These are phyloP conservation scores for Lycorma delicatula DNA, from an alignment of 1,140 invertebrate species.

Conservation along the genomic window DNA sequence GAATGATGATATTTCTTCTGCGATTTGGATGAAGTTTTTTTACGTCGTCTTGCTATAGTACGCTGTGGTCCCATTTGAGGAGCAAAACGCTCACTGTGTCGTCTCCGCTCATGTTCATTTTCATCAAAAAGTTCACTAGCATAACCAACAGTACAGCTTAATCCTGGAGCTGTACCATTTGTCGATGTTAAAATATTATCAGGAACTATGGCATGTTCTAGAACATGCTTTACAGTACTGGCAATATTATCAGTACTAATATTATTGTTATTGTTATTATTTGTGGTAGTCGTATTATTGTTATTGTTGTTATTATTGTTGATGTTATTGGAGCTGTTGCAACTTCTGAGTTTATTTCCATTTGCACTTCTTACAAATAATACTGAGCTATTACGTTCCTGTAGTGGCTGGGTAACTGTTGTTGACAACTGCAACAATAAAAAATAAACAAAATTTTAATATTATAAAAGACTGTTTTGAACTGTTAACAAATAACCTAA, in stretches of 20 bases:
- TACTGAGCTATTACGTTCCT: slow-evolving; percentile 39
- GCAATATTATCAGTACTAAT: no score
- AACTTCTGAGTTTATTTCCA: no score
- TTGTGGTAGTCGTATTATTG: slow-evolving; percentile 36
- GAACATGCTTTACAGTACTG: slow-evolving; percentile 4
- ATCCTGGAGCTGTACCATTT: no score
- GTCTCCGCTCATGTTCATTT: slow-evolving; percentile 41
- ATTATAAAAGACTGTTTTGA: no score
- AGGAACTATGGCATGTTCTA: no score
- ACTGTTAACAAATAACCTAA: no score
- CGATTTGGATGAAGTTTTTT: no score
- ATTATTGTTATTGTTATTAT: slow-evolving; percentile 39
- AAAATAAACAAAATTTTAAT: background rate
- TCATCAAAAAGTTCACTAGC: slow-evolving; percentile 32
- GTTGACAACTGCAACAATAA: background rate
- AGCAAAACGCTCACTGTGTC: slow-evolving; percentile 47
- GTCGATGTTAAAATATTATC: no score
- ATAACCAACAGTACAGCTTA: slow-evolving; percentile 11
- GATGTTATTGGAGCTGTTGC: slow-evolving; percentile 15
- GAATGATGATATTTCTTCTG: no score
- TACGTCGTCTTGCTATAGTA: no score
- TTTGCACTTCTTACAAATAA: no score
- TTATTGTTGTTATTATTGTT: slow-evolving; percentile 17
- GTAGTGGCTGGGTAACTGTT: slow-evolving; percentile 37
- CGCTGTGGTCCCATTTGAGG: no score